Evolutionary conservation across 2,797 vertebrate genomes (phyloP).

Genomic region (Urocyon cinereoargenteus): DNA sequence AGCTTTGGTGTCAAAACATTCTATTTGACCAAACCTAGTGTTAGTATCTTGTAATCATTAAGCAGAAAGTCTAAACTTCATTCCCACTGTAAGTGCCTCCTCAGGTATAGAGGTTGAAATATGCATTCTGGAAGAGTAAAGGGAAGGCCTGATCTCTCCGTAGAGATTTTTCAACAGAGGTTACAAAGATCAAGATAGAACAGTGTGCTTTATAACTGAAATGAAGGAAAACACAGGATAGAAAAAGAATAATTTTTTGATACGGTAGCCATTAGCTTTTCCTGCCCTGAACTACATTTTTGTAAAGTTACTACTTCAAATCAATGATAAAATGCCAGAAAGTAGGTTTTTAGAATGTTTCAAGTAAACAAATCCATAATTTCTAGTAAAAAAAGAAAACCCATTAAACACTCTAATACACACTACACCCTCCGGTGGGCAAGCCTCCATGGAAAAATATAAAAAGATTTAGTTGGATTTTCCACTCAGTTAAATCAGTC

Average conservation of each 20-base stretch:
- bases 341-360: constrained; percentile 16
- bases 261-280: not conserved
- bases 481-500: constrained; percentile 84
- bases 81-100: constrained; percentile 20
- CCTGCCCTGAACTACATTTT: constrained; percentile 36
- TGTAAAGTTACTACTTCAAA: constrained; percentile 40
- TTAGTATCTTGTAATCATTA: not conserved
- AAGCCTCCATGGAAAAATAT: constrained; percentile 83
- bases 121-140: not conserved
- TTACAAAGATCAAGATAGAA: constrained; percentile 38
- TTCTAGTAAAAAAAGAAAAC: constrained; percentile 80
- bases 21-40: constrained; percentile 12
- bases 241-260: constrained; percentile 15
- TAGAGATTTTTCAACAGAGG: not conserved
- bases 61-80: constrained; percentile 23
- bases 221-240: not conserved
- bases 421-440: constrained; percentile 75
- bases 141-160: not conserved
- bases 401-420: constrained; percentile 62
- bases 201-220: not conserved
- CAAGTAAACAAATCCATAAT: constrained; percentile 69
- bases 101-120: constrained; percentile 22
- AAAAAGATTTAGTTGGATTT: constrained; percentile 83
- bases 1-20: constrained; percentile 23
- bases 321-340: constrained; percentile 46